Base-by-base conservation (phyloP, 37 sponge, comb jelly and placozoan genomes). In the Cliona cf. orientalis region DNA sequence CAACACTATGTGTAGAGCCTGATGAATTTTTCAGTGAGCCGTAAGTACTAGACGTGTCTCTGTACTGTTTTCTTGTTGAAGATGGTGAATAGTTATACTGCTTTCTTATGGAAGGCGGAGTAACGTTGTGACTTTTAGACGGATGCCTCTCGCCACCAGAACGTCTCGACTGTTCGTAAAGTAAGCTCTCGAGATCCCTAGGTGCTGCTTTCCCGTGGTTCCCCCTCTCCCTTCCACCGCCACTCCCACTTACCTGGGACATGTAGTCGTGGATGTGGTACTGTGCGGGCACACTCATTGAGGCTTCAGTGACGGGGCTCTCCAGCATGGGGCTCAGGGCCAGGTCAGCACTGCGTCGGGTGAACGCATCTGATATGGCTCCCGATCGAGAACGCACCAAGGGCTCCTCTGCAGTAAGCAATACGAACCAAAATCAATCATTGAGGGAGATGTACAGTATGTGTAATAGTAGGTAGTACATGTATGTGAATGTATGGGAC, bases 21-120 rank as follows among this genome's bases (percentile, higher is more conserved):
- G 29, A 0, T 1, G 78, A 78, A 36, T 45, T 76, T 41, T 58
- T 76, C 39, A 28, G 28, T 14, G 78, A 63, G 53, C 66, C 65
- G 14, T 5, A 43, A 42, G 21, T 29, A 17, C 23, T 41, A 69
- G 22, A 6, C 70, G 41, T 12, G 2, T 28, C 42, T 26, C 22
- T 39, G 70, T 44, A 25, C 70, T 39, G 70, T 69, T 69, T 69
- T 23, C 2, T 25, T 42, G 26, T 19, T 38, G 70, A 14, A 40
- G 60, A 14, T 25, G 28, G 55, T 19, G 17, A 17, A 11, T 49
- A 29, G 5, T 9, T 25, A 59, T 29, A 29, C 12, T 29, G 23
- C 28, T 9, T 59, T 9, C 12, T 59, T 59, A 29, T 9, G 23
- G 23, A 29, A 9, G 28, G 23, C 28, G 60, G 12, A 59, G 4